Evolutionary conservation across 92 coral and sea anemone species (phyloP).

Genomic region (Isaurus tuberculatus): DNA sequence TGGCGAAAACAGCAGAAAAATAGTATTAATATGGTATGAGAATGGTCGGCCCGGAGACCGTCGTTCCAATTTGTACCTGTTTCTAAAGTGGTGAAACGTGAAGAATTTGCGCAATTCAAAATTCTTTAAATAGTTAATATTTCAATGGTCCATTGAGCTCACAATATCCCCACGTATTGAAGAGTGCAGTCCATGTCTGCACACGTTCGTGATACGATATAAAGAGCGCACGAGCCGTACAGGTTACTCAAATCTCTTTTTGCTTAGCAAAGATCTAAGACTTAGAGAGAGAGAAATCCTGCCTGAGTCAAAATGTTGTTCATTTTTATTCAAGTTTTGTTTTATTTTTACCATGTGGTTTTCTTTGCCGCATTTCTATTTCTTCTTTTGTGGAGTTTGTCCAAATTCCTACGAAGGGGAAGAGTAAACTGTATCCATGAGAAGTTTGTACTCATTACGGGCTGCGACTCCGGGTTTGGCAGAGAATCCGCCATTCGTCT

Average conservation of each 20-base stretch:
- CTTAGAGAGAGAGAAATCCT: not conserved
- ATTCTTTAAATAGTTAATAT: not conserved
- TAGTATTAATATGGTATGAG: too few species aligned
- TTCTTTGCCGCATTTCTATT: conserved; percentile 8
- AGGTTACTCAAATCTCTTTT: not conserved
- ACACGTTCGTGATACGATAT: not conserved
- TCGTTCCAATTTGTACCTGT: not conserved
- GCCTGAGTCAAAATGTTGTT: conserved; percentile 15
- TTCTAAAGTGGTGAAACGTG: not conserved
- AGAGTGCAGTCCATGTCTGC: not conserved
- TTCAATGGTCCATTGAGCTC: not conserved
- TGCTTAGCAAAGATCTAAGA: not conserved
- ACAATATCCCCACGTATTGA: not conserved
- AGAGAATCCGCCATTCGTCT: conserved; percentile 48
- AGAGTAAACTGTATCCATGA: not conserved
- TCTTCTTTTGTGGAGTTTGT: conserved; percentile 5
- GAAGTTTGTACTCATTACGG: conserved; percentile 51
- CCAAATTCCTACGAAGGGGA: conserved; percentile 14
- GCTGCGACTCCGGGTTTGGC: conserved; percentile 72
- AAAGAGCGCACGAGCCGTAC: not conserved
- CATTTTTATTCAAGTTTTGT: conserved; percentile 11
- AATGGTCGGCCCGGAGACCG: too few species aligned
- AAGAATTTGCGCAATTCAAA: not conserved
- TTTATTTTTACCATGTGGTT: conserved; percentile 28
- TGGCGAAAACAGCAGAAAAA: too few species aligned